A percentile compares a stretch with the other conserved stretches of the same genome.
Conservation (phyloP, 2,888 invertebrate species). For the Gnatocerus cornutus region DNA sequence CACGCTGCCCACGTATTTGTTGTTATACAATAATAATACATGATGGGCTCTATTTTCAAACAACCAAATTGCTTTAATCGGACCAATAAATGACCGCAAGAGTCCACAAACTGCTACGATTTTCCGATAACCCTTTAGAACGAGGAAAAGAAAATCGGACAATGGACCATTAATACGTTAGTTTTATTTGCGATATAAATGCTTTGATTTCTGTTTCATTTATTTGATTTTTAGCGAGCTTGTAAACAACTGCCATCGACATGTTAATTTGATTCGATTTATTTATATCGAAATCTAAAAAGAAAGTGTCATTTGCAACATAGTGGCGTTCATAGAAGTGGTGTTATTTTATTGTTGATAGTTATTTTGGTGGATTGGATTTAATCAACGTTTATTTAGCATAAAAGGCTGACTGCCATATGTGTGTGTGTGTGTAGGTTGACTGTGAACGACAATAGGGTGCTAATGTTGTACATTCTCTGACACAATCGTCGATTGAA, state of each 20-base stretch:
- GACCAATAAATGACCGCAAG: slow-evolving; percentile 39
- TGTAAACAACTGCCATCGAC: slow-evolving; percentile 20
- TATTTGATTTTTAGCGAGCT: slow-evolving; percentile 24
- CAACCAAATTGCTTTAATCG: slow-evolving; percentile 44
- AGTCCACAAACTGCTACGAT: slow-evolving; percentile 27
- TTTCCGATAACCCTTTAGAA: slow-evolving; percentile 11
- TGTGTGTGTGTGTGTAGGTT: slow-evolving; percentile 16
- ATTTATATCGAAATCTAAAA: slow-evolving; percentile 16
- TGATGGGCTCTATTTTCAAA: slow-evolving; percentile 40
- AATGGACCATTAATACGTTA: not conserved
- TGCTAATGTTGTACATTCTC: slow-evolving; percentile 49
- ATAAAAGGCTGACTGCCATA: slow-evolving; percentile 16
- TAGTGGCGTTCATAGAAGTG: slow-evolving; percentile 10
- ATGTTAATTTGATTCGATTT: slow-evolving; percentile 17
- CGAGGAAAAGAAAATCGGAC: not conserved
- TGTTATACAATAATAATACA: slow-evolving; percentile 46
- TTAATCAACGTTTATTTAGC: slow-evolving; percentile 35
- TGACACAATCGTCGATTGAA: slow-evolving; percentile 50
- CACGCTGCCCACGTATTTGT: slow-evolving; percentile 41
- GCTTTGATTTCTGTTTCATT: slow-evolving; percentile 4
- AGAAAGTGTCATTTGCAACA: slow-evolving; percentile 36
- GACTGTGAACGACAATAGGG: slow-evolving; percentile 38
- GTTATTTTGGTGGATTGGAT: slow-evolving; percentile 33
- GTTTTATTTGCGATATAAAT: not conserved
- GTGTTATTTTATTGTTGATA: slow-evolving; percentile 18